These are phyloP conservation scores for Eulemur mongoz DNA, from an alignment of 2,797 vertebrate genomes.

Conservation along the genomic window DNA sequence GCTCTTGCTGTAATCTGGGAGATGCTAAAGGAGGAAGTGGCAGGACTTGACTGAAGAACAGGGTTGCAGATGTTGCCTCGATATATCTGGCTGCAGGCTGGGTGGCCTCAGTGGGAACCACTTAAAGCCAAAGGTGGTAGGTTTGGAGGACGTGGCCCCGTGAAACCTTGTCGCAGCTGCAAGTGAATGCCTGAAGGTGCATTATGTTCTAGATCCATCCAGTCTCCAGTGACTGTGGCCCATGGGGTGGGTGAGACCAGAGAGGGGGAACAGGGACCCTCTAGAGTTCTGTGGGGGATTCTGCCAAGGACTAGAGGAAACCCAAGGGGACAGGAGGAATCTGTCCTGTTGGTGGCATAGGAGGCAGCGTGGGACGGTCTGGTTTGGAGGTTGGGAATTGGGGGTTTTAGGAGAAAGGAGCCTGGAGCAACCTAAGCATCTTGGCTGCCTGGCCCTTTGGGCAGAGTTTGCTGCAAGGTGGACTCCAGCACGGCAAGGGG, in stretches of 20 bases:
- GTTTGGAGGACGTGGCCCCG: too few species aligned
- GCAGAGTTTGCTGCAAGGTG: neutral
- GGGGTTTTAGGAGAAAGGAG: neutral
- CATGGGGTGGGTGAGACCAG: neutral
- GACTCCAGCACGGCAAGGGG: too few species aligned
- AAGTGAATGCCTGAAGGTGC: too few species aligned
- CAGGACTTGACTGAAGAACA: neutral
- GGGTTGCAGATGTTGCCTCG: accelerated
- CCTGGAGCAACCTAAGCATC: neutral
- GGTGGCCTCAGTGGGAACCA: neutral
- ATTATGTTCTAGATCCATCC: neutral
- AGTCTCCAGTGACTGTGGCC: neutral
- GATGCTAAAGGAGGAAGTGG: neutral
- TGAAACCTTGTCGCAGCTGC: neutral
- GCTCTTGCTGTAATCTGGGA: neutral
- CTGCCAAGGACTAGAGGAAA: neutral
- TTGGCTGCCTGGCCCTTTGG: neutral
- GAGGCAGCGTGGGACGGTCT: neutral
- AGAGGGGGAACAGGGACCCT: neutral
- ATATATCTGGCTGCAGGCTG: neutral
- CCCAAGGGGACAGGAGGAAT: too few species aligned
- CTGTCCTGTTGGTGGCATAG: accelerated
- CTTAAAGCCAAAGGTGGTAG: accelerated
- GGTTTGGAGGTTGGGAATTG: neutral
- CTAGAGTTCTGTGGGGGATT: neutral